These are phyloP conservation scores for Palythoa heliodiscus DNA, from an alignment of 92 coral and sea anemone genomes.

Conservation along the genomic window DNA sequence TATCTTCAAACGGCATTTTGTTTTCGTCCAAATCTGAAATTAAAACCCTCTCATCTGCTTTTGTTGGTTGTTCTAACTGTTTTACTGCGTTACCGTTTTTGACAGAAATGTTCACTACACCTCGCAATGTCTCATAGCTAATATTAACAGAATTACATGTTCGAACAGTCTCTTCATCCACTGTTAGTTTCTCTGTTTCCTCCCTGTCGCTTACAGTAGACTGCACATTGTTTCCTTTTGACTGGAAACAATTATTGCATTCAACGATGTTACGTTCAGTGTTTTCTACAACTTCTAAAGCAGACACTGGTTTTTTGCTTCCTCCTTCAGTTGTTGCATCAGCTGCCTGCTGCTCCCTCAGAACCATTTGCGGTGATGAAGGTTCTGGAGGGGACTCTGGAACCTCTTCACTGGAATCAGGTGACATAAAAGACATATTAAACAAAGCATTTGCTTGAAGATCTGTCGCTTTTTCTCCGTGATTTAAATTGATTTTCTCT, in stretches of 20 bases:
- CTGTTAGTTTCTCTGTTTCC: neutral
- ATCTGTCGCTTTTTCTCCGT: conserved; percentile 24
- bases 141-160: neutral
- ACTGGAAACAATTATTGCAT: neutral
- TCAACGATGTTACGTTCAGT: neutral
- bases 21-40: neutral
- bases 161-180: neutral
- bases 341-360: neutral
- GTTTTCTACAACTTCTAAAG: neutral
- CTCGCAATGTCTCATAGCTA: neutral
- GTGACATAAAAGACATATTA: conserved; percentile 83
- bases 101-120: neutral
- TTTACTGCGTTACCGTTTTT: neutral
- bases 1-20: neutral
- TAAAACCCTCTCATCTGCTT: neutral
- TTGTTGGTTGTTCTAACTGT: neutral
- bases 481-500: neutral
- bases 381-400: conserved; percentile 75
- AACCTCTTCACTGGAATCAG: conserved; percentile 30
- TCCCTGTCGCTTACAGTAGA: neutral
- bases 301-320: neutral
- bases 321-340: neutral
- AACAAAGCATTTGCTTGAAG: conserved; percentile 74
- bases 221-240: neutral
- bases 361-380: conserved; percentile 50